Evolutionary conservation across 2,113 vertebrate genomes (phyloP), one percentile per base, ranked within the genome.

Genomic region (Chloropsis cyanopogon): DNA sequence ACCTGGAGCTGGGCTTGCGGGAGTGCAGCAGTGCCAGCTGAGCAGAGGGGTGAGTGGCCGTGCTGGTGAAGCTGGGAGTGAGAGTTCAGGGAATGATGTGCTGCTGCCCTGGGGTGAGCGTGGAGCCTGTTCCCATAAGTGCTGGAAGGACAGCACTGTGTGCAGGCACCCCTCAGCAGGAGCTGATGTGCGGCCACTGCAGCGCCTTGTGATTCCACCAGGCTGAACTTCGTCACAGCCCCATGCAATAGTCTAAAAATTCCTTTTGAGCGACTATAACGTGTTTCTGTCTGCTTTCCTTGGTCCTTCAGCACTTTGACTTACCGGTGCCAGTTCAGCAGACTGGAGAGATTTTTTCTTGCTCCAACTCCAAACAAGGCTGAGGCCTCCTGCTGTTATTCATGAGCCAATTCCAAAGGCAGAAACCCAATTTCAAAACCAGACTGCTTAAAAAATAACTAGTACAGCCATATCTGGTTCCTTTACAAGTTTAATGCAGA

Each of bases 61-160:
- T 3, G 16, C 12, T 13, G 37, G 35, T n/a, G 31, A 6, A 18
- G 37, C 13, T 4, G 15, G 37, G 21, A 5, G 18, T 2, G 33
- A 49, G 49, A 63, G 18, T 1, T 64, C 42, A 2, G 11, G 28
- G 11, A 23, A 14, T 5, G 14, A 6, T 2, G 3, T 2, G 54
- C 54, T 14, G 24, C 63, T 68, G 44, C 68, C 59, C 37, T 21
- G 52, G 61, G 31, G 14, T 4, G 19, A 23, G 14, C 4, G 12
- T 31, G 28, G 47, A 35, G 19, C 7, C 28, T 3, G 11, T 2
- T 33, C 10, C 47, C 18, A 0, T 4, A 28, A 3, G 3, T 3
- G 33, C 59, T 42, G 22, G 9, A 11, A 23, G n/a, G 39, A 26
- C 39, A 9, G 41, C 1, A 4, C 42, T 26, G 18, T 0, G 13